Base-by-base conservation (phyloP, 23 tunicate genomes). In the Ascidia mentula region DNA sequence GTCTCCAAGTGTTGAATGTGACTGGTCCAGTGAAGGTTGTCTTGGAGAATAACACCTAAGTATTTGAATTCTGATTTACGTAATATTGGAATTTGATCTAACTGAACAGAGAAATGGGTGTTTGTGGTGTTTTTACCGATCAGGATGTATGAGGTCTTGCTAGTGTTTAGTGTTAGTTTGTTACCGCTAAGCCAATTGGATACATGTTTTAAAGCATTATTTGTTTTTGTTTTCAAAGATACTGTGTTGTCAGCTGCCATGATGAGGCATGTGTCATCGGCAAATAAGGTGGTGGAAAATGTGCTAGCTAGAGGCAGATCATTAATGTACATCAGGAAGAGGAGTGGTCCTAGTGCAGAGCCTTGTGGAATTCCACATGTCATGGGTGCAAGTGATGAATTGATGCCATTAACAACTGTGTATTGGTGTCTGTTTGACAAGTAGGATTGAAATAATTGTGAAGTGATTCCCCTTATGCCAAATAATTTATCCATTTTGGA, bases 281-380 rank as follows among this genome's bases (percentile, higher is more conserved):
- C 82, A 78, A 39, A 78, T 37, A 78, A 59, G 1, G 74, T 36
- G 36, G 74, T 65, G 34, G 36, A 26, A 4, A 78, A 53, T 5
- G 22, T 60, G 37, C 69, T 24, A 32, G 69, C 32, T 9, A 7
- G 8, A 17, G 72, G 33, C 15, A 59, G 28, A 31, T 78, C 82
- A 78, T 78, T 78, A 13, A 78, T 78, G 30, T 78, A 38, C 7
- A 46, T 79, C 12, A 79, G 32, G 33, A 79, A 79, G 4, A 79
- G n/a, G 1, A 60, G 31, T 5, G 82, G 74, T 36, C 82, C 82
- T 33, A 79, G 69, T 6, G 59, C 46, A 60, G 72, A 31, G 7
- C 82, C 74, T 79, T 79, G 82, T 33, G 82, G 82, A 34, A 60
- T 36, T 22, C 46, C 45, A 15, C 38, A 42, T 0, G 59, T 37